Evolutionary conservation across 1,140 invertebrate species (phyloP).

Genomic region (Caenorhabditis tropicalis): DNA sequence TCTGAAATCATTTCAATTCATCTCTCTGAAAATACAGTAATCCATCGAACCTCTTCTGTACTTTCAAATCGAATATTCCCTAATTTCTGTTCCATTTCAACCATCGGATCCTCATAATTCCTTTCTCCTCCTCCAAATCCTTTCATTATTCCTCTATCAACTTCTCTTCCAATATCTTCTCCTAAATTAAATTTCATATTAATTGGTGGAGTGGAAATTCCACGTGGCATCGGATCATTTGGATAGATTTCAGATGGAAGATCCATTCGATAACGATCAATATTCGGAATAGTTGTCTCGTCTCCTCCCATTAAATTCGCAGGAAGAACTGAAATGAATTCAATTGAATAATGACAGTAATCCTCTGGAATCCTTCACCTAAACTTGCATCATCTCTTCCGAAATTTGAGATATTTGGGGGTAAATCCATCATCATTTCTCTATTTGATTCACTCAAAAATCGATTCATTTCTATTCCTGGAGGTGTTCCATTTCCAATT

Average conservation of each 20-base stretch:
- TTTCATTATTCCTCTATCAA: constrained; percentile 34
- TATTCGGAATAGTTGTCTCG: background rate
- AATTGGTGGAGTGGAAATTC: background rate
- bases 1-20: background rate
- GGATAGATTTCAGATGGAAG: constrained; percentile 31
- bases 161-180: constrained; percentile 20
- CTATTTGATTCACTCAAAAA: background rate
- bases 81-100: constrained; percentile 10
- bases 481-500: background rate
- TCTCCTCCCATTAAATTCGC: constrained; percentile 5
- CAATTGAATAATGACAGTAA: background rate
- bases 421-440: constrained; percentile 12
- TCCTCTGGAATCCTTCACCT: background rate
- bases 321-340: background rate
- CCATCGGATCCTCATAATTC: background rate
- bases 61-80: constrained; percentile 37
- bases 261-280: constrained; percentile 25
- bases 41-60: background rate
- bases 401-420: background rate
- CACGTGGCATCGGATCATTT: constrained; percentile 24
- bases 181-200: constrained; percentile 11
- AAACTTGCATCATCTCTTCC: constrained; percentile 34
- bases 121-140: constrained; percentile 17
- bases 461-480: background rate
- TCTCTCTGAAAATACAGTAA: background rate